Percentiles rank a stretch among this genome's conserved stretches.
Conservation (phyloP, 2,113 vertebrate species). For the Megaptera novaeangliae region DNA sequence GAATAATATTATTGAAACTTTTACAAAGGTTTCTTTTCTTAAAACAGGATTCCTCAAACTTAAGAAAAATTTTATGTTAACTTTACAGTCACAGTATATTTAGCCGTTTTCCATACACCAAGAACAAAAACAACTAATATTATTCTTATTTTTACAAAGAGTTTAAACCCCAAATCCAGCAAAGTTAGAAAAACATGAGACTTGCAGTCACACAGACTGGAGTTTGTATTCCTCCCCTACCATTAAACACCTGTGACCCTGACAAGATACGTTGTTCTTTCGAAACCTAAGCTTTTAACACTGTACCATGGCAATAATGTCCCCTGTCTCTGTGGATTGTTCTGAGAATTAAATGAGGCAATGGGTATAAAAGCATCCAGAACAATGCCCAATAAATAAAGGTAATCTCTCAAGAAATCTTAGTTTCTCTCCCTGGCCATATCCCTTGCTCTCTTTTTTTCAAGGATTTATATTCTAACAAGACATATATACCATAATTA, state of each 20-base stretch:
- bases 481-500: background rate
- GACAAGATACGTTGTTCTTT: background rate
- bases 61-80: background rate
- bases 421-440: background rate
- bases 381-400: background rate
- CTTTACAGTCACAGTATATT: background rate
- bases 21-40: background rate
- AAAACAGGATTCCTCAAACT: background rate
- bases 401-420: background rate
- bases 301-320: too few species aligned
- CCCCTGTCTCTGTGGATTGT: background rate
- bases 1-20: background rate
- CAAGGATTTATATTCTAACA: background rate
- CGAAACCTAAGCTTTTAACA: background rate
- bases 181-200: background rate
- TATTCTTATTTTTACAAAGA: background rate
- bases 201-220: background rate
- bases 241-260: background rate
- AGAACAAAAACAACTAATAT: background rate
- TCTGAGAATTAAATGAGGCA: background rate
- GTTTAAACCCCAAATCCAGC: background rate
- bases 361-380: background rate
- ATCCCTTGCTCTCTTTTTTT: background rate
- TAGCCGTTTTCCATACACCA: background rate
- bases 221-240: background rate